Evolutionary conservation across 2,888 invertebrate genomes (phyloP).

Genomic region (Nipponacmea schrenckii): DNA sequence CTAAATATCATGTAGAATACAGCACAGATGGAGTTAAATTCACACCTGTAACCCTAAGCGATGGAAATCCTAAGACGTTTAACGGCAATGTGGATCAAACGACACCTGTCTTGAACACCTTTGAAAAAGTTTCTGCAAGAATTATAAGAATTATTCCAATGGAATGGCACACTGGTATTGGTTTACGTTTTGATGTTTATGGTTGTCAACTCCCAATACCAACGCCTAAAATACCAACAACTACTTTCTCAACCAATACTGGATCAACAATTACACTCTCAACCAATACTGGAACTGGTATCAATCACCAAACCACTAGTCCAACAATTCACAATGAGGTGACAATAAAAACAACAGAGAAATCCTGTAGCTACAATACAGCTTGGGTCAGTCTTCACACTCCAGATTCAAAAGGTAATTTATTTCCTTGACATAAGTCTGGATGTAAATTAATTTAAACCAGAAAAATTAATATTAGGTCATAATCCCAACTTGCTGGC

Average conservation of each 20-base stretch:
- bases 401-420: constrained; percentile 31
- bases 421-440: background rate
- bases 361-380: constrained; percentile 53
- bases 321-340: too few species aligned
- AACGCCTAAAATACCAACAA: constrained; percentile 21
- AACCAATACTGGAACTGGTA: background rate
- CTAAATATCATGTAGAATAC: constrained; percentile 43
- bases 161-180: constrained; percentile 48
- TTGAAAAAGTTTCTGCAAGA: constrained; percentile 40
- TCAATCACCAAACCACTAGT: too few species aligned
- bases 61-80: constrained; percentile 39
- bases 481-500: too few species aligned
- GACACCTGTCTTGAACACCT: constrained; percentile 38
- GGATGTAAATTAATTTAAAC: too few species aligned
- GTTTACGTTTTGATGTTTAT: constrained; percentile 49
- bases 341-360: constrained; percentile 17
- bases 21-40: constrained; percentile 50
- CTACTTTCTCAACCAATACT: too few species aligned
- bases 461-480: too few species aligned
- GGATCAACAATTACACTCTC: background rate
- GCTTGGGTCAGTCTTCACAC: constrained; percentile 52
- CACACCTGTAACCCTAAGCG: constrained; percentile 32
- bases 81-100: constrained; percentile 43
- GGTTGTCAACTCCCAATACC: constrained; percentile 49
- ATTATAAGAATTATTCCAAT: constrained; percentile 46